These are phyloP conservation scores for Scrobipalpa atriplicella DNA, from an alignment of 2,888 invertebrate genomes.

Conservation along the genomic window DNA sequence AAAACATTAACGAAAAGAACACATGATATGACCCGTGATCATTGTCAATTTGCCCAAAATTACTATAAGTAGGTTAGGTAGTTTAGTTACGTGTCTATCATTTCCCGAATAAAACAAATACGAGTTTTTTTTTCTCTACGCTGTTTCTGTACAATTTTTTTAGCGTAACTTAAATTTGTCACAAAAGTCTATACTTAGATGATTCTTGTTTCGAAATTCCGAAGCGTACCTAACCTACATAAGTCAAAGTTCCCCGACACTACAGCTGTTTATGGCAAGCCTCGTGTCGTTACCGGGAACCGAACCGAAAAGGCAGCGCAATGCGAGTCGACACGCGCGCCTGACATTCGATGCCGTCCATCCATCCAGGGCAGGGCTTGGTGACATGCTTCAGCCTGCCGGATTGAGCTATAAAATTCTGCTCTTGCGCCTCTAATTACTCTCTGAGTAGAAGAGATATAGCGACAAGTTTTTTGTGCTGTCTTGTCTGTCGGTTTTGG, in stretches of 20 bases:
- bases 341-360: neutral
- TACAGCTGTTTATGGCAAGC: slow-evolving; percentile 23
- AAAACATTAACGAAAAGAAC: too few species aligned
- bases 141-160: too few species aligned
- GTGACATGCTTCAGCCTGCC: neutral
- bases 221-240: neutral
- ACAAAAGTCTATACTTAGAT: too few species aligned
- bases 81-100: too few species aligned
- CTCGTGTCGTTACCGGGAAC: slow-evolving; percentile 44
- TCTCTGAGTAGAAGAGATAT: neutral
- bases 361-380: slow-evolving; percentile 1
- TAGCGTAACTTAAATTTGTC: too few species aligned
- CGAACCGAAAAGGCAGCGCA: slow-evolving; percentile 37
- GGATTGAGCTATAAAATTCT: slow-evolving; percentile 18
- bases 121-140: too few species aligned
- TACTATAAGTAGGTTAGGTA: too few species aligned
- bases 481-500: neutral
- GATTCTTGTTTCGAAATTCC: neutral
- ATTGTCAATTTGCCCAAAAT: neutral
- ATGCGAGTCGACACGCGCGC: slow-evolving; percentile 29
- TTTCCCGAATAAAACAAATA: too few species aligned
- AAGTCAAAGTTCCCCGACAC: neutral
- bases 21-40: neutral
- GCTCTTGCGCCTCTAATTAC: neutral
- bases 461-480: neutral